Evolutionary conservation across 2,888 invertebrate species (phyloP).

Genomic region (Eupithecia subumbrata): DNA sequence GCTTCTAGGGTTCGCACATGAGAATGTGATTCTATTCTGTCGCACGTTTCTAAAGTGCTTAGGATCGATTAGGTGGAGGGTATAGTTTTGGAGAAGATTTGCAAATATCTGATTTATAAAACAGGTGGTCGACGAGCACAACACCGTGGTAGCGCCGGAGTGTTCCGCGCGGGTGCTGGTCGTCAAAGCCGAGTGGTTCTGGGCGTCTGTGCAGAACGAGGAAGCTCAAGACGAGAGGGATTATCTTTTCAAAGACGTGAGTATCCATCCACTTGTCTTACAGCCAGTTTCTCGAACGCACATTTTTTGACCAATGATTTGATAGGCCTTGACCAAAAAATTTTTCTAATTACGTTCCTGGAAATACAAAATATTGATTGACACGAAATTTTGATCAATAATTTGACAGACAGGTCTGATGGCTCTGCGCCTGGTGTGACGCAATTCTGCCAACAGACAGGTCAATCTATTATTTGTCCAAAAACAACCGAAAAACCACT

Average conservation of each 20-base stretch:
- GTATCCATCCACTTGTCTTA: constrained; percentile 54
- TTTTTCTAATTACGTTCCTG: background rate
- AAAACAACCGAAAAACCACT: background rate
- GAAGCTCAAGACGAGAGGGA: constrained; percentile 95
- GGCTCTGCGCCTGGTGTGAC: too few species aligned
- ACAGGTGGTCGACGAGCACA: constrained; percentile 94
- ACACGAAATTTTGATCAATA: background rate
- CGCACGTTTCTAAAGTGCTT: constrained; percentile 43
- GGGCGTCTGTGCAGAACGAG: constrained; percentile 98
- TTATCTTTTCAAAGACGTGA: constrained; percentile 93
- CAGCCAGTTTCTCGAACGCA: background rate
- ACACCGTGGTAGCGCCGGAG: constrained; percentile 88
- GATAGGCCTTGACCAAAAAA: background rate
- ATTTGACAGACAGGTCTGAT: background rate
- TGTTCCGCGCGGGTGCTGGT: constrained; percentile 89
- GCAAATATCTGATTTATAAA: constrained; percentile 26
- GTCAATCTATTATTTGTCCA: background rate
- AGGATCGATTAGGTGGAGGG: constrained; percentile 41
- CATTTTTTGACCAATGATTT: background rate
- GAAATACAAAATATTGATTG: background rate
- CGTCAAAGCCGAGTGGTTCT: constrained; percentile 98
- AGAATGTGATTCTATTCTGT: constrained; percentile 40
- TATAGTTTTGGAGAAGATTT: constrained; percentile 23
- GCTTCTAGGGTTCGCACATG: constrained; percentile 59
- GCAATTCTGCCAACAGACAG: background rate